Base-by-base conservation (phyloP, 2,888 invertebrate genomes). In the Amorpha juglandis region DNA sequence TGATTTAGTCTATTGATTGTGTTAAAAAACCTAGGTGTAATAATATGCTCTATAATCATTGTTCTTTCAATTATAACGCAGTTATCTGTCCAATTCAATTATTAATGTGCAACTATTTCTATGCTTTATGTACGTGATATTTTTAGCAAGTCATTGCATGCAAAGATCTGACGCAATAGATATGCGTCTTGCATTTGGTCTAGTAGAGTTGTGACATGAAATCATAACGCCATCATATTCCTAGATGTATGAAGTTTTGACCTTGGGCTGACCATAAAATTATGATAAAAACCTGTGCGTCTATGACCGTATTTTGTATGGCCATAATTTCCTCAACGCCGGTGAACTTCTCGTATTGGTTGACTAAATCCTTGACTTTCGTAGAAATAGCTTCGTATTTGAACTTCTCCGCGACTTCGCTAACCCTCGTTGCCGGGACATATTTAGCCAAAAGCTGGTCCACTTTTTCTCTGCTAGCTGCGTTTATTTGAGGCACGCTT, bases 241-340 rank as follows among this genome's bases (percentile, higher is more conserved):
- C 9, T 9, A 16, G 50, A 50, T 50, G 8, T 19, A 19, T 50
- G 16, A 50, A 9, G 50, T 19, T 50, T 50, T 62, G 67, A 70
- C 69, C 69, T 71, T 70, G 68, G 68, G 35, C 21, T 58, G 58
- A 38, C 38, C 58, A 58, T 58, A 12, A 42, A 42, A 12, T 50
- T n/a, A 9, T 16, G 19, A 9, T n/a, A 33, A 1, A 58, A 78
- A 95, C 95, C 91, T 95, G 95, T 42, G 96, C 95, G 75, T 95
- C 93, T 1, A 97, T 93, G 0, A 97, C 97, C 63, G 95, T 94
- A 71, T 95, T 94, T 79, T 97, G 97, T 45, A 96, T 95, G 42
- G 94, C 91, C 91, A 95, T 95, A 6, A 98, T 97, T 86, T 97
- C 97, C 71, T 96, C 95, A 63, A 97, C 93, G 1, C 97, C 97